Percentiles rank a stretch among this genome's conserved stretches.
phyloP scores from a whole-genome alignment of 2,797 vertebrate genomes.

The Cheirogaleus major region DNA sequence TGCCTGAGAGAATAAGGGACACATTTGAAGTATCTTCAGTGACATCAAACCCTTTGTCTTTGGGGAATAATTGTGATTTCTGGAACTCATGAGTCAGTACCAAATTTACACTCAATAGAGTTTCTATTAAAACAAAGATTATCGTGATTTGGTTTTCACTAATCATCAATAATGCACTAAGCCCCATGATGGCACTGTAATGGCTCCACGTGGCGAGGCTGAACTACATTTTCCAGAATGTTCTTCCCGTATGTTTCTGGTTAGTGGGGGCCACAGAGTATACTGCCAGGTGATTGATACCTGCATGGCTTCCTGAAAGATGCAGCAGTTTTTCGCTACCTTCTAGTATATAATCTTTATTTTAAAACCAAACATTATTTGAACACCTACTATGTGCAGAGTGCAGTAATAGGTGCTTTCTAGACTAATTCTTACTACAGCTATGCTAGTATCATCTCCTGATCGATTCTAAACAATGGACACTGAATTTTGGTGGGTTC shows the following conservation, averaged over 20 bases:
- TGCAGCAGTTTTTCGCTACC: background rate
- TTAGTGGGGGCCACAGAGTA: background rate
- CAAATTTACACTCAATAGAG: background rate
- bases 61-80: background rate
- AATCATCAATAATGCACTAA: background rate
- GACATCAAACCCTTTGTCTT: background rate
- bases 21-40: background rate
- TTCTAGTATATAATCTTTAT: background rate
- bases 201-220: background rate
- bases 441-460: background rate
- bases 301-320: background rate
- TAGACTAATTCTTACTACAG: background rate
- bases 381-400: background rate
- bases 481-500: background rate
- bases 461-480: background rate
- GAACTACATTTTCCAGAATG: background rate
- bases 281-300: background rate
- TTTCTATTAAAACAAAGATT: background rate
- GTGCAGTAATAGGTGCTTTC: background rate
- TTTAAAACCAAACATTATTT: background rate
- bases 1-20: background rate
- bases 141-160: background rate
- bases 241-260: background rate
- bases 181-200: too few species aligned
- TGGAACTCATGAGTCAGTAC: background rate